Percentiles rank a stretch among this genome's conserved stretches.
These are phyloP conservation scores for Botia almorhae DNA, from an alignment of 2,797 vertebrate species.

Conservation along the genomic window DNA sequence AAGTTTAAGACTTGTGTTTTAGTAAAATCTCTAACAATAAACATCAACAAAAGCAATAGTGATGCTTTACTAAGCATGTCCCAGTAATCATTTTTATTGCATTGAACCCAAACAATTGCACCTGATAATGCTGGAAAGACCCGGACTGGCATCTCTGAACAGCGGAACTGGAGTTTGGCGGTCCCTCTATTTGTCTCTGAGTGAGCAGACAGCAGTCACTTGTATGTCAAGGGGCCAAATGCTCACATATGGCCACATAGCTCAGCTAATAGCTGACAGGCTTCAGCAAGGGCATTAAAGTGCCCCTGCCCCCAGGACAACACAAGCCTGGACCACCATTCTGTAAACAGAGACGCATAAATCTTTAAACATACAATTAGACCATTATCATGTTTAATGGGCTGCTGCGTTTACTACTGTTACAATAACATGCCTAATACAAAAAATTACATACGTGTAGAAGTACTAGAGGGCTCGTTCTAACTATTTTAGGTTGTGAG, in stretches of 20 bases:
- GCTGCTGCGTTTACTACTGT: too few species aligned
- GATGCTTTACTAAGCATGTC: neutral
- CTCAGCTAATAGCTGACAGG: slow-evolving; percentile 73
- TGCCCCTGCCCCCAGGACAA: slow-evolving; percentile 53
- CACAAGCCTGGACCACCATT: neutral
- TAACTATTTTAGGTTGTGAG: too few species aligned
- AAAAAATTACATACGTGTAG: too few species aligned
- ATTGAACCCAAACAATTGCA: neutral
- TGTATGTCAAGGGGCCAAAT: slow-evolving; percentile 62
- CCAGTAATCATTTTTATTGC: neutral
- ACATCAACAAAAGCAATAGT: neutral
- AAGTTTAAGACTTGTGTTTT: too few species aligned
- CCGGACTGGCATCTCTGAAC: neutral
- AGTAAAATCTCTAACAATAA: too few species aligned
- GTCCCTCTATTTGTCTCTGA: neutral
- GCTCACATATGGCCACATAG: slow-evolving; percentile 72
- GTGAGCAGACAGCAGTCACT: slow-evolving; percentile 15
- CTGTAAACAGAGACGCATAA: slow-evolving; percentile 30
- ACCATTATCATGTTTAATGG: neutral
- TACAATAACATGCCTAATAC: too few species aligned
- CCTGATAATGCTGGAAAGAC: neutral
- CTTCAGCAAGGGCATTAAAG: slow-evolving; percentile 59
- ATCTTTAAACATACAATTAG: slow-evolving; percentile 3
- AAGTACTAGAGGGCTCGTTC: too few species aligned
- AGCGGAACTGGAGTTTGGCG: neutral